These are phyloP conservation scores for Pseudomugil tenellus DNA, from an alignment of 2,797 vertebrate species.

Conservation along the genomic window DNA sequence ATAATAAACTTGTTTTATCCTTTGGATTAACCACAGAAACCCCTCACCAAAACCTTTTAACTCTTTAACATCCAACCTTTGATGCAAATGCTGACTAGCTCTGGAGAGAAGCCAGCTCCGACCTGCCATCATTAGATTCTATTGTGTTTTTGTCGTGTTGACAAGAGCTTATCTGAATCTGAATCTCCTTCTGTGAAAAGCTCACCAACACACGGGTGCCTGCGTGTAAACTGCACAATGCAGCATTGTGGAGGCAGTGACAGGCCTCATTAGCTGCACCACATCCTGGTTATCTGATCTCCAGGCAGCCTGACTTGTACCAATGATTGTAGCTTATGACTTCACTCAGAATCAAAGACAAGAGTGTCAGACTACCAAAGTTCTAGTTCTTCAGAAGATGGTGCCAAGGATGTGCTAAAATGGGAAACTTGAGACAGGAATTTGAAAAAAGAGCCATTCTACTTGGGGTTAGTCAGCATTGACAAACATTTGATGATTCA, in stretches of 20 bases:
- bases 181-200: slow-evolving; percentile 63
- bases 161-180: slow-evolving; percentile 45
- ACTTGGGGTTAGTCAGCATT: slow-evolving; percentile 40
- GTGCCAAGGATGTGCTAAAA: slow-evolving; percentile 25
- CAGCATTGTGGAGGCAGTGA: slow-evolving; percentile 56
- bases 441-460: slow-evolving; percentile 32
- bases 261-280: slow-evolving; percentile 70
- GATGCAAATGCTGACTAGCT: slow-evolving; percentile 30
- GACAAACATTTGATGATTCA: slow-evolving; percentile 5
- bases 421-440: slow-evolving; percentile 28
- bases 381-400: slow-evolving; percentile 24
- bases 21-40: background rate
- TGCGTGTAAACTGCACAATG: slow-evolving; percentile 56
- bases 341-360: slow-evolving; percentile 59
- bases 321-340: slow-evolving; percentile 50
- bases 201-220: slow-evolving; percentile 40
- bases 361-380: slow-evolving; percentile 49
- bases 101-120: slow-evolving; percentile 20
- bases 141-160: slow-evolving; percentile 54
- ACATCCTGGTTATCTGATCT: slow-evolving; percentile 74
- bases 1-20: slow-evolving; percentile 9
- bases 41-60: slow-evolving; percentile 24
- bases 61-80: slow-evolving; percentile 14
- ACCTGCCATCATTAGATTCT: slow-evolving; percentile 30
- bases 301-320: slow-evolving; percentile 46